Evolutionary conservation across 2,888 invertebrate species (phyloP).

Genomic region (Auanema freiburgensis): DNA sequence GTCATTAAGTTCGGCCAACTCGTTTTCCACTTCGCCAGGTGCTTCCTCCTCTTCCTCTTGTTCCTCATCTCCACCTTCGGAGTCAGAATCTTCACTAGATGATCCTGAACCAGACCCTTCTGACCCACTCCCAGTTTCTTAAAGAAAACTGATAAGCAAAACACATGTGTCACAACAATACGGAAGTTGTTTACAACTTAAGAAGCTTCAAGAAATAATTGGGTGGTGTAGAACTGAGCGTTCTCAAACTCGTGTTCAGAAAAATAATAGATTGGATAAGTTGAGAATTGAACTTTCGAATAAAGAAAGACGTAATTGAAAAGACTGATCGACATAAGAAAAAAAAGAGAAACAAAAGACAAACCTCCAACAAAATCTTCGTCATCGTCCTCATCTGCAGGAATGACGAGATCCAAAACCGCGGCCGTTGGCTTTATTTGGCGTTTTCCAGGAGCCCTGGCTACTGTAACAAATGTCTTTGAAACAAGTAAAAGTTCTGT

Average conservation of each 20-base stretch:
- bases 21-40: slow-evolving; percentile 22
- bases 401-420: slow-evolving; percentile 25
- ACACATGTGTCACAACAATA: too few species aligned
- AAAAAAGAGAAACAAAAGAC: too few species aligned
- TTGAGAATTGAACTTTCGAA: neutral
- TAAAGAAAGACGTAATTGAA: too few species aligned
- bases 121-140: neutral
- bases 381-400: slow-evolving; percentile 56
- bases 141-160: too few species aligned
- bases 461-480: slow-evolving; percentile 32
- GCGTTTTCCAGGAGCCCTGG: slow-evolving; percentile 59
- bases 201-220: slow-evolving; percentile 4
- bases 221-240: neutral
- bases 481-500: too few species aligned
- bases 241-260: neutral
- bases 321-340: neutral
- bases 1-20: neutral
- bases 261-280: neutral
- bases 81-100: too few species aligned
- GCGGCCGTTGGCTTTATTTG: slow-evolving; percentile 59
- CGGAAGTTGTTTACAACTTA: too few species aligned
- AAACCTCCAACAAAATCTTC: slow-evolving; percentile 39
- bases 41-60: slow-evolving; percentile 32
- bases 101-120: slow-evolving; percentile 11
- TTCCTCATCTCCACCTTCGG: slow-evolving; percentile 19